phyloP scores from a whole-genome alignment of 2,888 invertebrate genomes.

The Lysandra coridon region DNA sequence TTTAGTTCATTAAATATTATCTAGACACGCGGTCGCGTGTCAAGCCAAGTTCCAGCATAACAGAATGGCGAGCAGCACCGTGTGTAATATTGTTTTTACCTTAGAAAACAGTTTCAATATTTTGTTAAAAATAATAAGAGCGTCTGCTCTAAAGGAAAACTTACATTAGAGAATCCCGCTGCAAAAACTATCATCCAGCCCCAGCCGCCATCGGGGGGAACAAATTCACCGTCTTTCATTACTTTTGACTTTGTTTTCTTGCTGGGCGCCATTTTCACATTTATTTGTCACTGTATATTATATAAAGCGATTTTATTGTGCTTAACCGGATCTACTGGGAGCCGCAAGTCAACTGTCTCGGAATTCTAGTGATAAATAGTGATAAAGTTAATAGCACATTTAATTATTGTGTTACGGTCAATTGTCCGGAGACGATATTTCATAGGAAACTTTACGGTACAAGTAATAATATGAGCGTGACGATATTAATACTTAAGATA shows the following conservation, averaged over 20 bases:
- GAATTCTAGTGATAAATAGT: slow-evolving; percentile 14
- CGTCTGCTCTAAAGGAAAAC: slow-evolving; percentile 48
- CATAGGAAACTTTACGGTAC: not conserved
- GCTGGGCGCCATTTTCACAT: slow-evolving; percentile 52
- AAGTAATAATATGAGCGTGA: not conserved
- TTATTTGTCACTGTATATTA: slow-evolving; percentile 14
- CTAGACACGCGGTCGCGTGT: too few species aligned
- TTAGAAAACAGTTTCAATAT: too few species aligned
- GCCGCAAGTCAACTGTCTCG: slow-evolving; percentile 10
- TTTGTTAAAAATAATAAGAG: too few species aligned
- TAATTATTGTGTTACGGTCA: not conserved
- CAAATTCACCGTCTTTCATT: slow-evolving; percentile 78
- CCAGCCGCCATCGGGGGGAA: slow-evolving; percentile 89
- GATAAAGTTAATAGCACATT: slow-evolving; percentile 9
- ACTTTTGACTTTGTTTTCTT: slow-evolving; percentile 56
- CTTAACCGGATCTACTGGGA: not conserved
- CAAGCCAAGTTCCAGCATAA: too few species aligned
- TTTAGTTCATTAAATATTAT: too few species aligned
- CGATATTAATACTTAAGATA: not conserved
- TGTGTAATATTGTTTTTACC: too few species aligned
- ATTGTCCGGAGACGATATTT: not conserved
- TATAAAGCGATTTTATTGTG: slow-evolving; percentile 3
- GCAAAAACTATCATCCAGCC: slow-evolving; percentile 87
- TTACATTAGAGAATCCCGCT: slow-evolving; percentile 86
- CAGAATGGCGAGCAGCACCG: too few species aligned